phyloP scores from a whole-genome alignment of 2,888 invertebrate species.

The Sclerodermus sp. region DNA sequence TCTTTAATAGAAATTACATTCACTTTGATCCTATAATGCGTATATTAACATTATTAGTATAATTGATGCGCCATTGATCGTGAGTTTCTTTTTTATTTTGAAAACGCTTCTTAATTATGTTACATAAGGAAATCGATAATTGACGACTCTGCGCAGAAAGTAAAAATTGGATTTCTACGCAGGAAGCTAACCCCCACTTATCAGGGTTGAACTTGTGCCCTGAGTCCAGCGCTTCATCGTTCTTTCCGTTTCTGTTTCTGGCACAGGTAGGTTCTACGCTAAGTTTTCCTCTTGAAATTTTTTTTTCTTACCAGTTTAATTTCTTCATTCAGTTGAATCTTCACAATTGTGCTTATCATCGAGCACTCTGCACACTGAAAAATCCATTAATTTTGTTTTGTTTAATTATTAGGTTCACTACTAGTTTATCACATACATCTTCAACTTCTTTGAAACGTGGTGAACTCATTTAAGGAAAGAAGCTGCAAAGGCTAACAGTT shows the following conservation, averaged over 20 bases:
- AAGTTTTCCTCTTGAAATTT: background rate
- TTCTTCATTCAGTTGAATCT: background rate
- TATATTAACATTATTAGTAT: too few species aligned
- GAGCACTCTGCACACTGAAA: too few species aligned
- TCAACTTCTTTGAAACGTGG: too few species aligned
- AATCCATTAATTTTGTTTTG: too few species aligned
- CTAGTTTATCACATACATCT: background rate
- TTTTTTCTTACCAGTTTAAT: background rate
- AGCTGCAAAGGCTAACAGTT: too few species aligned
- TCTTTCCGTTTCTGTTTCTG: slow-evolving; percentile 49
- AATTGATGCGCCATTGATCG: too few species aligned
- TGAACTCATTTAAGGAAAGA: too few species aligned
- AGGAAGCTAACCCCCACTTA: slow-evolving; percentile 15
- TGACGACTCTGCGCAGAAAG: background rate
- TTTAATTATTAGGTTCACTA: background rate
- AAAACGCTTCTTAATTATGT: too few species aligned
- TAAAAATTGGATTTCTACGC: background rate
- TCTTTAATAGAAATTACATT: too few species aligned
- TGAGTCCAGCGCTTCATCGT: slow-evolving; percentile 34
- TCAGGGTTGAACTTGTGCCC: background rate
- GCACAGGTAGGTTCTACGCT: slow-evolving; percentile 49
- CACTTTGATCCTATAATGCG: too few species aligned
- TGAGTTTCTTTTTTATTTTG: too few species aligned
- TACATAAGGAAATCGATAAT: slow-evolving; percentile 3
- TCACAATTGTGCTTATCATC: too few species aligned